Evolutionary conservation across 2,113 vertebrate genomes (phyloP), one percentile per base, ranked within the genome.

Genomic region (Dunckerocampus dactyliophorus): DNA sequence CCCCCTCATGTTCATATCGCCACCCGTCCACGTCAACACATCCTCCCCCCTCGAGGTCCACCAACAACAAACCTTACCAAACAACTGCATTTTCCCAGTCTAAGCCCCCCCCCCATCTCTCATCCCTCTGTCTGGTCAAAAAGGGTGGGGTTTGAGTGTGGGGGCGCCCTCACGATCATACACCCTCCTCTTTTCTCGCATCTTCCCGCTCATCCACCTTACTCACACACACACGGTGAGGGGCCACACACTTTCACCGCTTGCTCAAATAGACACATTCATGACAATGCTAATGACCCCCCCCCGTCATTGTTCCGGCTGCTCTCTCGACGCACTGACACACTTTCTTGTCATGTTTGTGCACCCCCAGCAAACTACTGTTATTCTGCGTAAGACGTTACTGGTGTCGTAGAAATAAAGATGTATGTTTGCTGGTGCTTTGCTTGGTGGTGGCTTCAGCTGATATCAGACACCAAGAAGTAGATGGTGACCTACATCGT

Each of bases 261-360:
- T 76, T 54, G 75, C 72, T 83, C 78, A 66, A 69, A 72, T 81
- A 67, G 69, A 69, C 81, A 76, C 80, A 86, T 89, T 81, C 86
- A 89, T 81, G 69, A 9, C 77, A 88, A 85, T 89, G 88, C 85
- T 88, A 85, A 88, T 85, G 83, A 89, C 69, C 78, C 74, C 67
- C 73, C 72, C 61, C 71, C 56, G 67, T 65, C 73, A 87, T 90
- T 91, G 69, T 76, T 80, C 68, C 70, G 59, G n/a, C 55, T 62
- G 62, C 62, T 60, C 50, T 69, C 58, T 76, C 69, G 85, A 70
- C 76, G 59, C 67, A 65, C 69, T 83, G 81, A 83, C 77, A 87
- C 81, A 88, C 87, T 87, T 88, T 89, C 77, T 69, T 75, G 73
- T 63, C 62, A 76, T 85, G 74, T 87, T 84, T 83, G 78, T 85